Percentiles rank a stretch among this genome's conserved stretches.
These are phyloP conservation scores for Automeris io DNA, from an alignment of 2,888 invertebrate species.

Conservation along the genomic window DNA sequence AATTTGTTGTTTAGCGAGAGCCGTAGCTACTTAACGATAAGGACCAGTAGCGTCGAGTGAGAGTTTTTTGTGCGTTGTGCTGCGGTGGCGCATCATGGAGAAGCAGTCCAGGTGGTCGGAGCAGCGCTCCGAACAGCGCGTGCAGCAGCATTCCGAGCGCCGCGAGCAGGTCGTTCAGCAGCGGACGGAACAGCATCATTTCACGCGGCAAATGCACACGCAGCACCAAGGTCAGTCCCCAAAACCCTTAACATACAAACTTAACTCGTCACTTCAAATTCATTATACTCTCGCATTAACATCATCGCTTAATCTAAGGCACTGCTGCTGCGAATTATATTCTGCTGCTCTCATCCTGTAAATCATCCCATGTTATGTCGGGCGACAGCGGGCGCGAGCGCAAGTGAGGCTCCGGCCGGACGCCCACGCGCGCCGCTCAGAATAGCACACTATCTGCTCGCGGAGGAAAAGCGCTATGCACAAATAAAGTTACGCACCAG, in stretches of 20 bases:
- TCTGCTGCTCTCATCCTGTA: slow-evolving; percentile 25
- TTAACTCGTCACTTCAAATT: slow-evolving; percentile 1
- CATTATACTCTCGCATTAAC: slow-evolving; percentile 5
- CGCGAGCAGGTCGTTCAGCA: slow-evolving; percentile 73
- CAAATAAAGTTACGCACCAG: slow-evolving; percentile 62
- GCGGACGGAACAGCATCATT: slow-evolving; percentile 83
- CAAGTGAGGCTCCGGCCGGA: slow-evolving; percentile 15
- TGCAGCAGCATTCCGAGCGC: slow-evolving; percentile 60
- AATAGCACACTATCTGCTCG: slow-evolving; percentile 66
- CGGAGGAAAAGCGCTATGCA: slow-evolving; percentile 66
- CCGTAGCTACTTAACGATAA: slow-evolving; percentile 51
- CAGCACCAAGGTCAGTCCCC: slow-evolving; percentile 72
- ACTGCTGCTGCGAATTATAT: slow-evolving; percentile 36
- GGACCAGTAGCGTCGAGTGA: slow-evolving; percentile 69
- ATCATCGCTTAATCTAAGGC: neutral
- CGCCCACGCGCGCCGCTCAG: slow-evolving; percentile 59
- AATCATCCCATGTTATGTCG: slow-evolving; percentile 23
- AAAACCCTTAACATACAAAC: neutral
- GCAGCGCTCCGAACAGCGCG: slow-evolving; percentile 68
- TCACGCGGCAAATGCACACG: slow-evolving; percentile 85
- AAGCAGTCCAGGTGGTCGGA: slow-evolving; percentile 80
- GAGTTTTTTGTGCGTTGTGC: slow-evolving; percentile 69
- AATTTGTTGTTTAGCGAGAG: slow-evolving; percentile 53
- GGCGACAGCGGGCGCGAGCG: slow-evolving; percentile 20
- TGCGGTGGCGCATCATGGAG: slow-evolving; percentile 81